phyloP scores from a whole-genome alignment of 2,888 invertebrate genomes.

The Cylloceria caligata region DNA sequence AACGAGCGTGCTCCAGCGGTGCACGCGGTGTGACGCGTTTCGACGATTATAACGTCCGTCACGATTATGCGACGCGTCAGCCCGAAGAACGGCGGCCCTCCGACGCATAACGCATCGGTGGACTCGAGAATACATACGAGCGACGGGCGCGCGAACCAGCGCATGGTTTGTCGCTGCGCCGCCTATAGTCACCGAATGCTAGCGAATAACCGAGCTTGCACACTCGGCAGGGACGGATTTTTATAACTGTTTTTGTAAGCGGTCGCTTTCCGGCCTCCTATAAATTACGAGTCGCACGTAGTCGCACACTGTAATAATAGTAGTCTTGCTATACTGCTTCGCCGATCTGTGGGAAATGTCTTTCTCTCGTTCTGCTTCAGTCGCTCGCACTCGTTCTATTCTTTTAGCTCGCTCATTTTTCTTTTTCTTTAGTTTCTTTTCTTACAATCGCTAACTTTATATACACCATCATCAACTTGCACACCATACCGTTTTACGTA shows the following conservation, averaged over 20 bases:
- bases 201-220: slow-evolving; percentile 42
- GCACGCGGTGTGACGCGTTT: slow-evolving; percentile 80
- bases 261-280: slow-evolving; percentile 81
- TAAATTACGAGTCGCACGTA: slow-evolving; percentile 76
- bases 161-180: slow-evolving; percentile 21
- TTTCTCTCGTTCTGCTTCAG: slow-evolving; percentile 63
- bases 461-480: slow-evolving; percentile 58
- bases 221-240: slow-evolving; percentile 78
- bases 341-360: slow-evolving; percentile 82
- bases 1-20: slow-evolving; percentile 69
- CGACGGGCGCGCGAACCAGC: slow-evolving; percentile 7
- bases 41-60: slow-evolving; percentile 83
- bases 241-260: slow-evolving; percentile 80
- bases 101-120: slow-evolving; percentile 72
- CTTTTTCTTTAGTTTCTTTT: slow-evolving; percentile 13
- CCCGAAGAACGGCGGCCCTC: slow-evolving; percentile 71
- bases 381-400: slow-evolving; percentile 41
- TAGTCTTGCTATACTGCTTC: slow-evolving; percentile 71
- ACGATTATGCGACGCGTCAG: slow-evolving; percentile 81
- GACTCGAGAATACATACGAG: slow-evolving; percentile 50
- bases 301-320: slow-evolving; percentile 72
- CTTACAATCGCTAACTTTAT: slow-evolving; percentile 32
- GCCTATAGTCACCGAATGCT: slow-evolving; percentile 30
- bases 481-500: slow-evolving; percentile 35
- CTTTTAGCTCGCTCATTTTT: slow-evolving; percentile 33